These are phyloP conservation scores for Coenobita brevimanus DNA, from an alignment of 1,140 invertebrate species.

Conservation along the genomic window DNA sequence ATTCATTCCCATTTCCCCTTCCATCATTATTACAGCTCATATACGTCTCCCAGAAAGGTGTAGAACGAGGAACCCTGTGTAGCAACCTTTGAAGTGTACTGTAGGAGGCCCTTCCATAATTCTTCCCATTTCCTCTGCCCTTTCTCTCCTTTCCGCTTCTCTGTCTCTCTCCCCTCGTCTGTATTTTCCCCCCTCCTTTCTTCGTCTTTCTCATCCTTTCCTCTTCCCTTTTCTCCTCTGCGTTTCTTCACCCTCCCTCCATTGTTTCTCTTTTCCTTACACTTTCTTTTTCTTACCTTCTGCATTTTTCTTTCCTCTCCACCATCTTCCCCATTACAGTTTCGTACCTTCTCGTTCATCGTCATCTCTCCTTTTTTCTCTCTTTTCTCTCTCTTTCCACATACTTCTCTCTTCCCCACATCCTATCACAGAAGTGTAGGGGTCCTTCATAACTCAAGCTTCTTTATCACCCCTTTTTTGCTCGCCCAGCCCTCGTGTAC, in stretches of 20 bases:
- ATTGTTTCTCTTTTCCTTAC: not conserved
- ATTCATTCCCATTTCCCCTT: no score
- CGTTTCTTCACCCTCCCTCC: not conserved
- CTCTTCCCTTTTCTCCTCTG: not conserved
- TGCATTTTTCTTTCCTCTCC: not conserved
- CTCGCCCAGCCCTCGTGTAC: no score
- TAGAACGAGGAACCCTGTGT: not conserved
- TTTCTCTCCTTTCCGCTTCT: not conserved
- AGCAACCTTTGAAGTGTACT: no score
- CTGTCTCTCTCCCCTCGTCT: not conserved
- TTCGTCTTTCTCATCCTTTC: not conserved
- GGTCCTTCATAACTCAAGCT: no score
- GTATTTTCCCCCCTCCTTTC: not conserved
- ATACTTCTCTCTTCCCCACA: no score
- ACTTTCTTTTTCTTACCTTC: not conserved
- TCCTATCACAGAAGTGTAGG: no score
- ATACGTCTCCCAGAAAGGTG: not conserved
- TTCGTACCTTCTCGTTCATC: no score
- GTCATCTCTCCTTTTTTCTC: no score
- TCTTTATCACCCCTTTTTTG: no score
- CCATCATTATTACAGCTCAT: no score
- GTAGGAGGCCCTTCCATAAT: not conserved
- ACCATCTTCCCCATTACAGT: no score
- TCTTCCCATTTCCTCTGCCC: not conserved
- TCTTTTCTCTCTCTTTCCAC: no score